Evolutionary conservation across 2,113 vertebrate species (phyloP).

Genomic region (Syngnathus scovelli): DNA sequence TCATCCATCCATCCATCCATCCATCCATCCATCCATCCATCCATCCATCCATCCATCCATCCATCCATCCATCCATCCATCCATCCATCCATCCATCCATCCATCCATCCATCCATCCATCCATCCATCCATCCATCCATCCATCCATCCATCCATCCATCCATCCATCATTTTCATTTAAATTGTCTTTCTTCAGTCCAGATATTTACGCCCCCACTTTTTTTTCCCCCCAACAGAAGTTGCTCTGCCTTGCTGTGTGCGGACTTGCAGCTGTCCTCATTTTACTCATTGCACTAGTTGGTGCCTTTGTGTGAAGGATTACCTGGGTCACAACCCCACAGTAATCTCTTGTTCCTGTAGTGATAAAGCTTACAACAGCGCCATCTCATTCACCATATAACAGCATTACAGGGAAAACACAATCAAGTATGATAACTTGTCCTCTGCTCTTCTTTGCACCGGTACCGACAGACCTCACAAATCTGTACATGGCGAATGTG

Average conservation of each 20-base stretch:
- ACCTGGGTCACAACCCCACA: constrained; percentile 9
- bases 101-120: not conserved
- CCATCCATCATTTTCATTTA: not conserved
- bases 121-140: too few relatives aligned
- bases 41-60: too few relatives aligned
- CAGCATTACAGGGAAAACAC: constrained; percentile 25
- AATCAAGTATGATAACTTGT: constrained; percentile 9
- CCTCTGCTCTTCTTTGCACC: constrained; percentile 16
- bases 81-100: not conserved
- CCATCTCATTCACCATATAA: constrained; percentile 21
- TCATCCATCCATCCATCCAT: not conserved
- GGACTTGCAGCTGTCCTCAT: constrained; percentile 72
- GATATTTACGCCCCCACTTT: constrained; percentile 9
- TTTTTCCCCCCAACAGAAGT: constrained; percentile 76
- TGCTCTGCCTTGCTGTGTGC: constrained; percentile 76
- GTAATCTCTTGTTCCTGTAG: constrained; percentile 14
- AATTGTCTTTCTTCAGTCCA: not conserved
- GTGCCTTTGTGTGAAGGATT: constrained; percentile 43
- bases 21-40: too few relatives aligned
- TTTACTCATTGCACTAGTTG: constrained; percentile 78
- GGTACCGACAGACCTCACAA: constrained; percentile 10
- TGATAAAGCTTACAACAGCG: constrained; percentile 16
- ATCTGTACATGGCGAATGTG: not conserved
- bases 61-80: too few relatives aligned
- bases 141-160: not conserved